Conservation (phyloP, 2,888 invertebrate genomes). For the Sepioteuthis lessoniana region DNA sequence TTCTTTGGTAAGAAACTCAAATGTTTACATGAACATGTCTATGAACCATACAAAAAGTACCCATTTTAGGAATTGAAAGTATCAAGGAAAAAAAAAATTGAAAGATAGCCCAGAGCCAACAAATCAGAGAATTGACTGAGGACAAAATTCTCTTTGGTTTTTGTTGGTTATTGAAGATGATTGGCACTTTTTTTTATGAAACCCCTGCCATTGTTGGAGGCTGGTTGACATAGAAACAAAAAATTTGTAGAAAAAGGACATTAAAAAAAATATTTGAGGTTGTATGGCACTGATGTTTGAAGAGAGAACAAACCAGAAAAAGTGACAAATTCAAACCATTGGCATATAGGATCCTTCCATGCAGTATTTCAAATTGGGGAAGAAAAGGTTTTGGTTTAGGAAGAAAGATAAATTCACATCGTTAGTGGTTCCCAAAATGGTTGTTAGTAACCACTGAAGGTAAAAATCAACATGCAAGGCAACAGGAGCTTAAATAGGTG, state of each 20-base stretch:
- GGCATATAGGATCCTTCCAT: not conserved
- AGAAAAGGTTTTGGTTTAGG: not conserved
- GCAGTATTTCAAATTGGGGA: not conserved
- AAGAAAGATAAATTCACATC: not conserved
- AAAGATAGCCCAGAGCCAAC: slow-evolving; percentile 9
- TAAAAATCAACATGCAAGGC: not conserved
- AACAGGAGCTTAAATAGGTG: not conserved
- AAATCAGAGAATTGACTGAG: not conserved
- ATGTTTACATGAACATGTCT: not conserved
- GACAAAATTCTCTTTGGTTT: not conserved
- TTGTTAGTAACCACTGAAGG: not conserved
- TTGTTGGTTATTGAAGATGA: not conserved
- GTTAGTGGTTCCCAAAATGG: not conserved
- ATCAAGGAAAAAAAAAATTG: not conserved
- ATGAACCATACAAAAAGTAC: not conserved
- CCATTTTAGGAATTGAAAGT: no score
- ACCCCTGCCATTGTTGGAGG: slow-evolving; percentile 12
- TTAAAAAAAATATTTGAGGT: not conserved
- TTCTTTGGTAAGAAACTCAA: not conserved
- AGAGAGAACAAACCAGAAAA: not conserved
- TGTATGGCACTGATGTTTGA: slow-evolving; percentile 33
- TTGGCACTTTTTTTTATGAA: slow-evolving; percentile 10
- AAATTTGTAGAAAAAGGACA: not conserved
- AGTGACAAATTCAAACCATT: not conserved
- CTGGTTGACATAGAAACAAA: not conserved